Evolutionary conservation across 2,888 invertebrate genomes (phyloP).

Genomic region (Lasioglossum marginatum): DNA sequence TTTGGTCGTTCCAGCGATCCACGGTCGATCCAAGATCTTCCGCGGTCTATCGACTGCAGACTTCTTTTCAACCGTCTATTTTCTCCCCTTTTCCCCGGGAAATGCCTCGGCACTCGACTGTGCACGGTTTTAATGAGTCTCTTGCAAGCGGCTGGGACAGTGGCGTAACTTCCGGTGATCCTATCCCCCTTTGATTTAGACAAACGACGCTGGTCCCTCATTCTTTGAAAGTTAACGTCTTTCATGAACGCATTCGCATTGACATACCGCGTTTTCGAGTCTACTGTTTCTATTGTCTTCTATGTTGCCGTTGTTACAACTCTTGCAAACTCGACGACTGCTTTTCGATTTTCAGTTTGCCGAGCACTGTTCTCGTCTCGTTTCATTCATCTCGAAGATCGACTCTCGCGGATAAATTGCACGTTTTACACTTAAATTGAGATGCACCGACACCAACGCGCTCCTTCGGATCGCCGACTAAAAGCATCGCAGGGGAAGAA

Average conservation of each 20-base stretch:
- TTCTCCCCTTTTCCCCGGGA: conserved; percentile 18
- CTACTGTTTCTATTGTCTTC: neutral
- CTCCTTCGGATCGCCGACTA: neutral
- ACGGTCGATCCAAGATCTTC: neutral
- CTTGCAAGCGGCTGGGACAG: conserved; percentile 56
- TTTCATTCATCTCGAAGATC: neutral
- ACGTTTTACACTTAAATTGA: neutral
- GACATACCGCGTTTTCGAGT: neutral
- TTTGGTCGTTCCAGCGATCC: neutral
- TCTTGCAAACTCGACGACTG: neutral
- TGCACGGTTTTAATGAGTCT: conserved; percentile 73
- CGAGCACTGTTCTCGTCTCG: neutral
- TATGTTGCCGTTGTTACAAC: neutral
- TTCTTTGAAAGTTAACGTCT: neutral
- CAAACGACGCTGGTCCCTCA: conserved; percentile 6
- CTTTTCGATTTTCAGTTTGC: neutral
- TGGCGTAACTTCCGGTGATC: conserved; percentile 50
- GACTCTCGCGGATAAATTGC: neutral
- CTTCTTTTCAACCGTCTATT: conserved; percentile 11
- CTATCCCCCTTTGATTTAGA: conserved; percentile 14
- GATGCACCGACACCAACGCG: neutral
- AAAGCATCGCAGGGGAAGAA: conserved; percentile 6
- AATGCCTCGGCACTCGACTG: conserved; percentile 53
- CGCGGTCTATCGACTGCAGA: conserved; percentile 18
- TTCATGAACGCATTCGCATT: neutral